These are phyloP conservation scores for Drosophila takahashii DNA, from an alignment of 1,140 invertebrate genomes.

Conservation along the genomic window DNA sequence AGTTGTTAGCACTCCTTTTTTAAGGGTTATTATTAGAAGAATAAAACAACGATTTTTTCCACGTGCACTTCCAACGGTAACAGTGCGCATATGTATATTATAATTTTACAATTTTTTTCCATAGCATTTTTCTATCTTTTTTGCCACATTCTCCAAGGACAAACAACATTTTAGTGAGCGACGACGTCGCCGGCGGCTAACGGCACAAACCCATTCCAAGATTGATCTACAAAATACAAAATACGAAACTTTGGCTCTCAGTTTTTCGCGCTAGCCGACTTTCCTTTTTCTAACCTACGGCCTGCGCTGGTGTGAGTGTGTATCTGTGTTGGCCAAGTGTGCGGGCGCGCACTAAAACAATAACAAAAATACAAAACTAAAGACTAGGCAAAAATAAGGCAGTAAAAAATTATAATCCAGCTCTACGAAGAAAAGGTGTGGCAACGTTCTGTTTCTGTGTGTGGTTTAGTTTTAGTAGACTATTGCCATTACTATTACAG, in stretches of 20 bases:
- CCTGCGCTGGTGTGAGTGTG: slow-evolving; percentile 16
- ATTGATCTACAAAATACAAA: slow-evolving; percentile 77
- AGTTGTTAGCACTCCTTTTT: no score
- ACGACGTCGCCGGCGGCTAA: slow-evolving; percentile 61
- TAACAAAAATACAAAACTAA: slow-evolving; percentile 32
- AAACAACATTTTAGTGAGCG: slow-evolving; percentile 80
- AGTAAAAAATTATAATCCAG: slow-evolving; percentile 32
- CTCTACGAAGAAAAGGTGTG: slow-evolving; percentile 64
- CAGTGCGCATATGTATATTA: slow-evolving; percentile 38
- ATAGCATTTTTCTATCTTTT: slow-evolving; percentile 48
- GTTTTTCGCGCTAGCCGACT: slow-evolving; percentile 63
- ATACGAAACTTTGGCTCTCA: slow-evolving; percentile 50
- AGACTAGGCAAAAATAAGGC: slow-evolving; percentile 15
- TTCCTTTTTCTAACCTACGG: slow-evolving; percentile 45
- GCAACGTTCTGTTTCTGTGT: slow-evolving; percentile 47
- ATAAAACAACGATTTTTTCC: slow-evolving; percentile 5
- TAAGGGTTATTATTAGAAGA: no score
- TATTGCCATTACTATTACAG: slow-evolving; percentile 38
- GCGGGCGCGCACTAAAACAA: slow-evolving; percentile 71
- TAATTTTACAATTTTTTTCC: slow-evolving; percentile 29
- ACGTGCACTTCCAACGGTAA: slow-evolving; percentile 9
- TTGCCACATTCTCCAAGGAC: slow-evolving; percentile 78
- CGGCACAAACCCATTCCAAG: slow-evolving; percentile 65
- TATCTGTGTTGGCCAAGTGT: slow-evolving; percentile 54
- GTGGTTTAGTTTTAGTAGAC: slow-evolving; percentile 20